phyloP scores from a whole-genome alignment of 35 echinoderm and acorn worm species.

The Lytechinus variegatus region DNA sequence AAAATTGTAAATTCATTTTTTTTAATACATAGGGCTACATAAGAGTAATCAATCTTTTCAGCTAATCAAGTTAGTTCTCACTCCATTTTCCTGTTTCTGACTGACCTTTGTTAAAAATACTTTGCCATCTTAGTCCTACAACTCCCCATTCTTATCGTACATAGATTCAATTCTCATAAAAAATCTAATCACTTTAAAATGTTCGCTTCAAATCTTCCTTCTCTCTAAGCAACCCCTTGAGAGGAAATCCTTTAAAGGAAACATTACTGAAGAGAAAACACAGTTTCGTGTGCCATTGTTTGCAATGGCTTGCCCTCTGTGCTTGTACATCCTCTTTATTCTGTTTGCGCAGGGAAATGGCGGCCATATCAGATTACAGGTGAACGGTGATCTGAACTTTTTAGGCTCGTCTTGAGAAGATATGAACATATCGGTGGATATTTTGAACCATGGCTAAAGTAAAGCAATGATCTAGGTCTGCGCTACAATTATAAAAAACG shows the following conservation, averaged over 20 bases:
- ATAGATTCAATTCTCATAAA: background rate
- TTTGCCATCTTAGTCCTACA: background rate
- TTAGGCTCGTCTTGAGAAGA: background rate
- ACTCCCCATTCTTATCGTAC: background rate
- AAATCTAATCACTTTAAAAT: background rate
- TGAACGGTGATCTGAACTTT: conserved; percentile 27
- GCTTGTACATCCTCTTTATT: background rate
- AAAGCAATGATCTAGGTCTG: too few relatives aligned
- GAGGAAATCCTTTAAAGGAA: background rate
- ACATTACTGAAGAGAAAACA: background rate
- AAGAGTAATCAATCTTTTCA: too few relatives aligned
- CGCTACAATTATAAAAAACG: too few relatives aligned
- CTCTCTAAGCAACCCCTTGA: background rate
- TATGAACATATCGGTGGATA: background rate
- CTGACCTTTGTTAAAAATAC: background rate
- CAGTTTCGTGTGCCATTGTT: background rate
- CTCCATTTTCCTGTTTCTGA: background rate
- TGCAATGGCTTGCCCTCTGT: conserved; percentile 5
- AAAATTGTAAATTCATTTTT: too few relatives aligned
- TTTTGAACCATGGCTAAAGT: too few relatives aligned
- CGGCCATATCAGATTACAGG: conserved; percentile 4
- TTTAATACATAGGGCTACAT: too few relatives aligned
- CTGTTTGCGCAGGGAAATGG: conserved; percentile 36
- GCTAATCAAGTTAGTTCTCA: background rate
- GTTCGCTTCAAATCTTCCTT: background rate